A percentile compares a stretch with the other conserved stretches of the same genome.
Evolutionary conservation across 2,888 invertebrate genomes (phyloP).

Genomic region (Megaustenia siamemsis): DNA sequence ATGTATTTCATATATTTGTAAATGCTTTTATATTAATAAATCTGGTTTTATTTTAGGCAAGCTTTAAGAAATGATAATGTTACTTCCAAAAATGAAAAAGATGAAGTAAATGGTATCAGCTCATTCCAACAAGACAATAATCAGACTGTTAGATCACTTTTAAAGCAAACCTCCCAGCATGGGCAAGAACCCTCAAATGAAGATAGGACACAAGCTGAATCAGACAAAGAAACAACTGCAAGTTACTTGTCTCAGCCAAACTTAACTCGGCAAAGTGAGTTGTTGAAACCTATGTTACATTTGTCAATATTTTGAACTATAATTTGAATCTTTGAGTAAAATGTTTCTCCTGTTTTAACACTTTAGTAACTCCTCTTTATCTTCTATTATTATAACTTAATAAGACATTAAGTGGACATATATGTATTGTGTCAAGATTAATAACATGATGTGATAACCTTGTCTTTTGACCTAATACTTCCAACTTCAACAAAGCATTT

Average conservation of each 20-base stretch:
- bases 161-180: slow-evolving; percentile 41
- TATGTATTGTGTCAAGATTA: too few species aligned
- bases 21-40: background rate
- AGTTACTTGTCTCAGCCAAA: slow-evolving; percentile 12
- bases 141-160: slow-evolving; percentile 8
- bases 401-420: too few species aligned
- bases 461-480: too few species aligned
- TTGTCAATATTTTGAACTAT: too few species aligned
- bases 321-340: too few species aligned
- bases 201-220: background rate
- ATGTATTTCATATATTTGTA: background rate
- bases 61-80: slow-evolving; percentile 45
- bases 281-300: background rate
- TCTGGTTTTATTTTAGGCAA: slow-evolving; percentile 32
- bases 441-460: too few species aligned
- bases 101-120: slow-evolving; percentile 45
- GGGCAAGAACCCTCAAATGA: slow-evolving; percentile 24
- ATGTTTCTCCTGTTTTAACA: too few species aligned
- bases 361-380: too few species aligned
- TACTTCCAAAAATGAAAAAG: slow-evolving; percentile 36
- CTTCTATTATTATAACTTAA: too few species aligned
- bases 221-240: background rate
- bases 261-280: slow-evolving; percentile 26
- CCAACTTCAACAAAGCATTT: too few species aligned
- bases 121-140: slow-evolving; percentile 49